A percentile compares a stretch with the other conserved stretches of the same genome.
These are phyloP conservation scores for Spongia lamella DNA, from an alignment of 37 sponge, comb jelly and placozoan genomes.

Conservation along the genomic window DNA sequence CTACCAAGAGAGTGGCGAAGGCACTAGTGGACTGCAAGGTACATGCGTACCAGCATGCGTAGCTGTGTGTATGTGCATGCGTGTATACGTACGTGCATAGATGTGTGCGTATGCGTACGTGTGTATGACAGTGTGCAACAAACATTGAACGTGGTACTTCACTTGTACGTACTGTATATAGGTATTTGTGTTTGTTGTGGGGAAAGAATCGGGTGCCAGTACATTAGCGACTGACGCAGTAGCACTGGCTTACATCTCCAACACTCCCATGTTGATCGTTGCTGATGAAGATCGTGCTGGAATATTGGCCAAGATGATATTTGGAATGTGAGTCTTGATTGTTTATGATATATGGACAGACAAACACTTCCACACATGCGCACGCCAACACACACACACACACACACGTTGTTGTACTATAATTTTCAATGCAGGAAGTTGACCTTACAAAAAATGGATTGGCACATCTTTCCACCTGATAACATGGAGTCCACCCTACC, in stretches of 20 bases:
- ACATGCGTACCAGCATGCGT: neutral
- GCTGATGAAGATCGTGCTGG: slow-evolving; percentile 17
- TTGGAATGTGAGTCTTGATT: slow-evolving; percentile 69
- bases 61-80: too few species aligned
- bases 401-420: neutral
- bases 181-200: slow-evolving; percentile 61
- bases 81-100: too few species aligned
- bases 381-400: neutral
- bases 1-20: slow-evolving; percentile 34
- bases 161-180: slow-evolving; percentile 5
- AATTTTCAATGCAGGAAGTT: slow-evolving; percentile 43
- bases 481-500: slow-evolving; percentile 10
- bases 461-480: slow-evolving; percentile 53
- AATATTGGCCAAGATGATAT: slow-evolving; percentile 35
- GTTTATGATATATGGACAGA: neutral
- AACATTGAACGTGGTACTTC: neutral
- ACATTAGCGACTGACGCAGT: slow-evolving; percentile 73
- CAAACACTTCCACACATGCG: too few species aligned
- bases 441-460: slow-evolving; percentile 53
- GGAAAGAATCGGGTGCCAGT: slow-evolving; percentile 59
- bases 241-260: slow-evolving; percentile 92
- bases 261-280: slow-evolving; percentile 81
- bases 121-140: neutral
- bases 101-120: too few species aligned
- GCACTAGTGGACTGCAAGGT: slow-evolving; percentile 77